These are phyloP conservation scores for Thera obeliscata DNA, from an alignment of 2,888 invertebrate species.

Conservation along the genomic window DNA sequence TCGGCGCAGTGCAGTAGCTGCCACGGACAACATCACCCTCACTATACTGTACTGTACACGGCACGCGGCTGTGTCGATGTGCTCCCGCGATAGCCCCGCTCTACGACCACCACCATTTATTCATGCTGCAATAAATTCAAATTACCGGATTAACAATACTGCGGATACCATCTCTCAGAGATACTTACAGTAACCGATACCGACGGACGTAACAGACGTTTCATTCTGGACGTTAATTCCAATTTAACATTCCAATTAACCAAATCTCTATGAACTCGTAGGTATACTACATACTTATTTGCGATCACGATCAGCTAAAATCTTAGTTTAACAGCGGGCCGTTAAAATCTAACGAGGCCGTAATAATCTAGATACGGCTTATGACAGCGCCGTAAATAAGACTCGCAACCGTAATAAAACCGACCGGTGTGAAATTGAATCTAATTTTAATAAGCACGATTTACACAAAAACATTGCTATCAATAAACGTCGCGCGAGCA, in stretches of 20 bases:
- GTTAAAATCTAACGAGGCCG: slow-evolving; percentile 58
- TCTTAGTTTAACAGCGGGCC: slow-evolving; percentile 52
- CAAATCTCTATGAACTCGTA: slow-evolving; percentile 24
- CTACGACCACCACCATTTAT: slow-evolving; percentile 75
- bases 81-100: slow-evolving; percentile 72
- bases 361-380: slow-evolving; percentile 52
- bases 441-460: slow-evolving; percentile 67
- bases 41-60: slow-evolving; percentile 46
- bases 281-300: slow-evolving; percentile 16
- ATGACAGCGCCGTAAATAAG: slow-evolving; percentile 55
- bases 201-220: slow-evolving; percentile 57
- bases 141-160: slow-evolving; percentile 84
- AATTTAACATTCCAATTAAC: slow-evolving; percentile 32
- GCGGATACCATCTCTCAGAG: slow-evolving; percentile 75
- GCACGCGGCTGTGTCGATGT: slow-evolving; percentile 67
- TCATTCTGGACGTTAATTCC: slow-evolving; percentile 28
- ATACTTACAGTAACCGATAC: slow-evolving; percentile 62
- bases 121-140: slow-evolving; percentile 84
- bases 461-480: slow-evolving; percentile 70
- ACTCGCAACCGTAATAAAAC: slow-evolving; percentile 50
- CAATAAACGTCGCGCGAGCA: slow-evolving; percentile 68
- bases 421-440: slow-evolving; percentile 57
- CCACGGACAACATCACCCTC: slow-evolving; percentile 49
- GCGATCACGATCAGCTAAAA: slow-evolving; percentile 43
- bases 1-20: slow-evolving; percentile 42